phyloP scores from a whole-genome alignment of 1,140 invertebrate genomes.

The Tetramorium alpestre region DNA sequence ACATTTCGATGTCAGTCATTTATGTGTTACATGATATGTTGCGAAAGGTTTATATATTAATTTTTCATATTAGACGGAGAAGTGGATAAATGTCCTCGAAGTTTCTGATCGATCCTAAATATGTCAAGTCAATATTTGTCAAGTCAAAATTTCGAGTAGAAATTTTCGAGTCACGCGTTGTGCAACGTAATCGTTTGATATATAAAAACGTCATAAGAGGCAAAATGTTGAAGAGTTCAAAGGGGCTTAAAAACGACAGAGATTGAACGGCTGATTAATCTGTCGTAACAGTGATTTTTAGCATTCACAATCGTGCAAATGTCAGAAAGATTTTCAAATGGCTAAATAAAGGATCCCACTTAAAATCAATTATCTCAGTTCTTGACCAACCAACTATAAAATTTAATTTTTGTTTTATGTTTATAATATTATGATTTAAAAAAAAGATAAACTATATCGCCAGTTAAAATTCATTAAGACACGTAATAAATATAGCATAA shows the following conservation, averaged over 20 bases:
- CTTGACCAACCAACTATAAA: neutral
- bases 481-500: too few species aligned
- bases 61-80: neutral
- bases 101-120: neutral
- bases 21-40: neutral
- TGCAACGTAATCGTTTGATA: conserved; percentile 11
- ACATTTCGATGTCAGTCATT: neutral
- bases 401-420: neutral
- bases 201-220: conserved; percentile 6
- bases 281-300: conserved; percentile 29
- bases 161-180: neutral
- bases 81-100: conserved; percentile 1
- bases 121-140: neutral
- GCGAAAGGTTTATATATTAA: neutral
- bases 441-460: neutral
- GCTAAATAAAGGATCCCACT: conserved; percentile 11
- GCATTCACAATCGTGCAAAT: neutral
- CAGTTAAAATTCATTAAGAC: neutral
- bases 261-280: conserved; percentile 46
- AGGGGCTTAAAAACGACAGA: conserved; percentile 19
- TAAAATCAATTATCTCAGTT: neutral
- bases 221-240: conserved; percentile 34
- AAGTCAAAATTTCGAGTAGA: neutral
- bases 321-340: conserved; percentile 22
- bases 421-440: neutral